phyloP scores from a whole-genome alignment of 2,888 invertebrate genomes.

The Catonia carolina region DNA sequence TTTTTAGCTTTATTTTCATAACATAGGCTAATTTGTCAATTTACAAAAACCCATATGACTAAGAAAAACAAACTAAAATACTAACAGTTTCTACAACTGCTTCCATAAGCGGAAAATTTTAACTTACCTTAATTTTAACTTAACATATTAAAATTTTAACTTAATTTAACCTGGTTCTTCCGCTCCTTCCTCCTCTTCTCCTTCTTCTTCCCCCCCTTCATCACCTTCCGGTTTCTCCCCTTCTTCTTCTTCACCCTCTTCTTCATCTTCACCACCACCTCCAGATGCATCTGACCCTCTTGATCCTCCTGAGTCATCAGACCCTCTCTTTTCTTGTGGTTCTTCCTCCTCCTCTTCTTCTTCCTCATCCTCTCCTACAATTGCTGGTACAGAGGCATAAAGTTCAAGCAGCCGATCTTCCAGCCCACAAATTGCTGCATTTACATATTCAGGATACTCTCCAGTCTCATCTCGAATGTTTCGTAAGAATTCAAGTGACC shows the following conservation, averaged over 20 bases:
- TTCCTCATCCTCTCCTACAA: neutral
- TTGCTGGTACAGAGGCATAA: neutral
- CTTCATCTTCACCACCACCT: neutral
- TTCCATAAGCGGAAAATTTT: too few species aligned
- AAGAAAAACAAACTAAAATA: too few species aligned
- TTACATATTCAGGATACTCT: conserved; percentile 7
- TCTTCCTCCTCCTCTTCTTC: neutral
- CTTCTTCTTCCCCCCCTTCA: neutral
- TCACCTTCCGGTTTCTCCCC: neutral
- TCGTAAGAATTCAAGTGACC: conserved; percentile 22
- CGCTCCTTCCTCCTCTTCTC: neutral
- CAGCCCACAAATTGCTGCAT: neutral
- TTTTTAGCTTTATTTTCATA: too few species aligned
- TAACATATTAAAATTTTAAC: too few species aligned
- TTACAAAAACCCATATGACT: too few species aligned
- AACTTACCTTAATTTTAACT: too few species aligned
- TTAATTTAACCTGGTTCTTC: too few species aligned
- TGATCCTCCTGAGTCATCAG: too few species aligned
- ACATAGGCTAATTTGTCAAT: too few species aligned
- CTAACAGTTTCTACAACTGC: too few species aligned
- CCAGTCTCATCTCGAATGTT: conserved; percentile 23
- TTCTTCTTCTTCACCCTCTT: neutral
- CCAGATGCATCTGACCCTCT: too few species aligned
- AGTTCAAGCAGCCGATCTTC: conserved; percentile 8
- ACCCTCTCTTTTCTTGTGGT: too few species aligned